Evolutionary conservation across 2,888 invertebrate species (phyloP), one percentile per base, ranked within the genome.

Genomic region (Aporophyla nigra): DNA sequence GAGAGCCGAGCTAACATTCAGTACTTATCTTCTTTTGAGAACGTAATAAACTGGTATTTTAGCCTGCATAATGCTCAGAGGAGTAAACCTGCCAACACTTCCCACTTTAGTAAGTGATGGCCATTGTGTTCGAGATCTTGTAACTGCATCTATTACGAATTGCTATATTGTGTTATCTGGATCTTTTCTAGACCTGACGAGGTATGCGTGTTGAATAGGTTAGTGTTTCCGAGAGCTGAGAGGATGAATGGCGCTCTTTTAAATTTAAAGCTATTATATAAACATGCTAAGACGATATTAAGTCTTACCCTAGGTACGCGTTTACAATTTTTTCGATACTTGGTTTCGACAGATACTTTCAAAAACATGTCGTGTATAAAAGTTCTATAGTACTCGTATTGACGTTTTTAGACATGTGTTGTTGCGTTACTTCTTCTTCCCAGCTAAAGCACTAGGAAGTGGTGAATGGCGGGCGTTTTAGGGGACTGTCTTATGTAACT

Each of bases 71-170:
- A 27, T 51, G n/a, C 24, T 65, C 27, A 69, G 21, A 65, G 21
- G 46, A 49, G 43, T 49, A 40, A 69, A 59, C 43, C 63, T 68
- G 51, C 61, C 27, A 76, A 58, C 40, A 68, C 54, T 59, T 82
- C 40, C 71, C 51, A 56, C 27, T 65, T 12, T 3, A n/a, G 58
- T 61, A 43, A 71, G 1, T 54, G 10, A 58, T 63, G 63, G 59
- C 49, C n/a, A 68, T 82, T 67, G 56, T 80, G 40, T n/a, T 21
- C 51, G 12, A 33, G 24, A 82, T 71, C 77, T 66, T n/a, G 51
- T 27, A 40, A 27, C 51, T 73, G 24, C 16, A 78, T 81, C 78
- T 67, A 14, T 53, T 69, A 53, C 56, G 56, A 69, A 69, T 78
- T 56, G 40, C 46, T 69, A 65, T 77, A 77, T 72, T 77, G 24